Base-by-base conservation (phyloP, 2,797 vertebrate genomes). In the Sebastes taczanowskii region DNA sequence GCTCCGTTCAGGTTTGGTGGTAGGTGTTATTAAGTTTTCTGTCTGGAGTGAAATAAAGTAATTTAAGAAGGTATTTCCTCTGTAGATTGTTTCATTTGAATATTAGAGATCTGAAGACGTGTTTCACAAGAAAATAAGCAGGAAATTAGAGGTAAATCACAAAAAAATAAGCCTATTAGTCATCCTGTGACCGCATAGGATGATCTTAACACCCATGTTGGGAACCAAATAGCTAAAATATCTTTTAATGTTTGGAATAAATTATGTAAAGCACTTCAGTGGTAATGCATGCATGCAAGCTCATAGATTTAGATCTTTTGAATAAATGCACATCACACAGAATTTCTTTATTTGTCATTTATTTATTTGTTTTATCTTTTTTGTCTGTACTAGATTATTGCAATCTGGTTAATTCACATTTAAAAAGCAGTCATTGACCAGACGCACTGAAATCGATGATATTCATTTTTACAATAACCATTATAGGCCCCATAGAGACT, bases 371-470 rank as follows among this genome's bases (percentile, higher is more conserved):
- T 89, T 86, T 88, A 80, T 86, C 71, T 87, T 93, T 94, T 94
- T 93, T 96, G 96, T 97, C 96, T 96, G 97, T 97, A 97, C 97
- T 97, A 97, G 97, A 97, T 97, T 97, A 98, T 97, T 98, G 97
- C 97, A 97, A 97, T 98, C 98, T 97, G 97, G 97, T 97, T 96
- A 97, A 97, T 97, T 98, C 97, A 98, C 98, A 98, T 97, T 98
- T 97, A 98, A 97, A 97, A 98, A 98, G 97, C 97, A 97, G 97
- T 97, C 97, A 94, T 95, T 97, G 97, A 98, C 97, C 97, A 98
- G 97, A 97, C 94, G 97, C 96, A 97, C 95, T 96, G 96, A 97
- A 97, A 97, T 97, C 83, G 93, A 97, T 97, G 96, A 97, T 90
- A 88, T 81, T 92, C 67, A 89, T 92, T 94, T 96, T 97, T 97